A percentile compares a stretch with the other conserved stretches of the same genome.
Evolutionary conservation across 2,888 invertebrate genomes (phyloP).

Genomic region (Pardosa pseudoannulata): DNA sequence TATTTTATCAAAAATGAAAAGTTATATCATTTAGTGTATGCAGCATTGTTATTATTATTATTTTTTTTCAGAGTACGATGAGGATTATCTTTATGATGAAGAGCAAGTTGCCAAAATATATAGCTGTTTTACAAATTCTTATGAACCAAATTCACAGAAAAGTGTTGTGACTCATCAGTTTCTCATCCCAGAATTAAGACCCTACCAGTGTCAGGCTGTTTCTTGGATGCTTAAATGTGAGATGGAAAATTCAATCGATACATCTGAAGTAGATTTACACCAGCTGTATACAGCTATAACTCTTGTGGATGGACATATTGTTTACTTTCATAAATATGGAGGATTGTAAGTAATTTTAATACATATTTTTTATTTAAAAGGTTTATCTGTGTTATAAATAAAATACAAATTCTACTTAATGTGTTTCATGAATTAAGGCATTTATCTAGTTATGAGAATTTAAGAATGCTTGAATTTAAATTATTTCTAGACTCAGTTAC

Average conservation of each 20-base stretch:
- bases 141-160: neutral
- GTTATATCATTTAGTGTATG: neutral
- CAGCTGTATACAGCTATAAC: conserved; percentile 76
- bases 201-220: conserved; percentile 83
- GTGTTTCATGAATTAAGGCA: too few relatives aligned
- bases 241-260: conserved; percentile 56
- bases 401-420: too few relatives aligned
- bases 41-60: neutral
- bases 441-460: too few relatives aligned
- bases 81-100: neutral
- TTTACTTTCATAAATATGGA: conserved; percentile 79
- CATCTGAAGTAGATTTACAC: conserved; percentile 75
- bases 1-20: neutral
- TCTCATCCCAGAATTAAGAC: conserved; percentile 81
- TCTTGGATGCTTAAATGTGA: conserved; percentile 84
- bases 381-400: neutral
- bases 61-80: conserved; percentile 13
- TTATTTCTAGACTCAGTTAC: too few relatives aligned
- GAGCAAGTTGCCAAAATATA: conserved; percentile 16
- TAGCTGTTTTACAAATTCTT: conserved; percentile 25
- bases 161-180: conserved; percentile 75
- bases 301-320: conserved; percentile 75
- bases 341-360: conserved; percentile 77
- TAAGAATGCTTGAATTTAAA: too few relatives aligned
- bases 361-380: neutral